These are phyloP conservation scores for Spilarctia lutea DNA, from an alignment of 2,888 invertebrate genomes.

Conservation along the genomic window DNA sequence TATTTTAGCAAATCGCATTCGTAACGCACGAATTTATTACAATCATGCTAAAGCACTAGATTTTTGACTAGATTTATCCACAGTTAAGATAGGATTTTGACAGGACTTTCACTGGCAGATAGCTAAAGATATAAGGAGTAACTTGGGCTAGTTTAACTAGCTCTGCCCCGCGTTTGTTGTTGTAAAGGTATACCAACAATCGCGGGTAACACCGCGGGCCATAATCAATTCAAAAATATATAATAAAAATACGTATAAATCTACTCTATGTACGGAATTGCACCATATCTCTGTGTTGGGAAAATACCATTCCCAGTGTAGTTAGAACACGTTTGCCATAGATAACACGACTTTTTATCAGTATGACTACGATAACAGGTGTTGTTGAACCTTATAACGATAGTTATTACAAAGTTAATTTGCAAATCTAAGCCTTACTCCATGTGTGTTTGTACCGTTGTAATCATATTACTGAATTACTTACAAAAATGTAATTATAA, in stretches of 20 bases:
- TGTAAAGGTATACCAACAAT: too few relatives aligned
- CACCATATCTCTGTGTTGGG: not conserved
- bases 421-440: too few relatives aligned
- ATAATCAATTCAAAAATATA: not conserved
- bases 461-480: not conserved
- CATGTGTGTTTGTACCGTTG: not conserved
- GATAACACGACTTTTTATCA: constrained; percentile 29
- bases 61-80: too few relatives aligned
- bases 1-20: too few relatives aligned
- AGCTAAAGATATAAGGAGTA: too few relatives aligned
- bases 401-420: constrained; percentile 5
- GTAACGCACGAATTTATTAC: too few relatives aligned
- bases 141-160: too few relatives aligned
- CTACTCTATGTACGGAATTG: not conserved
- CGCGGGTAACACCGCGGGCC: too few relatives aligned
- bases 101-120: too few relatives aligned
- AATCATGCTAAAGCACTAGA: too few relatives aligned
- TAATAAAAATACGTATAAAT: not conserved
- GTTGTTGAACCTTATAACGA: constrained; percentile 5
- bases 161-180: too few relatives aligned
- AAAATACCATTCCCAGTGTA: not conserved
- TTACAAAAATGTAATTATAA: not conserved
- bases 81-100: too few relatives aligned
- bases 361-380: constrained; percentile 22
- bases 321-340: constrained; percentile 19